Percentiles rank a stretch among this genome's conserved stretches.
These are phyloP conservation scores for Scelioninae gen. 2 DNA, from an alignment of 2,888 invertebrate species.

Conservation along the genomic window DNA sequence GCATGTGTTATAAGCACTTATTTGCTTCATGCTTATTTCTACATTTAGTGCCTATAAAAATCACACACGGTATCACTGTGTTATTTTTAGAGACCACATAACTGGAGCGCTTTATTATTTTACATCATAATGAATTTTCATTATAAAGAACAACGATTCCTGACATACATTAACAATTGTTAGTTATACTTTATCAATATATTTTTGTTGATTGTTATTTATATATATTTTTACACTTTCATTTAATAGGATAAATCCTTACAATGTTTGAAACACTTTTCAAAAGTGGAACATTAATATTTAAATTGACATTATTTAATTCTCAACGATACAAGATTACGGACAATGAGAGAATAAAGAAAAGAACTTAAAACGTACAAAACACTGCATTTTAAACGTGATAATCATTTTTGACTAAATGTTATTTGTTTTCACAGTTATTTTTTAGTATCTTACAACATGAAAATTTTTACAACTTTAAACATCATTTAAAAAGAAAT, in stretches of 20 bases:
- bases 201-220: neutral
- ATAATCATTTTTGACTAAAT: neutral
- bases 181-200: constrained; percentile 1
- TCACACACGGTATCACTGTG: constrained; percentile 17
- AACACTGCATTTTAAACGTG: too few species aligned
- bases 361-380: neutral
- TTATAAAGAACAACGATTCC: constrained; percentile 20
- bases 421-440: constrained; percentile 25
- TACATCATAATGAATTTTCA: constrained; percentile 10
- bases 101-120: constrained; percentile 9
- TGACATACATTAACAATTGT: constrained; percentile 16
- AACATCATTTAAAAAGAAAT: constrained; percentile 9
- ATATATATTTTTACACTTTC: neutral
- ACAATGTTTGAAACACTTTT: constrained; percentile 15
- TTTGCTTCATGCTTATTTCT: constrained; percentile 7
- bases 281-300: constrained; percentile 15
- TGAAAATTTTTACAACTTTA: constrained; percentile 5
- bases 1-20: constrained; percentile 7
- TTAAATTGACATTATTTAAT: neutral
- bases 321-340: neutral
- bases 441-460: constrained; percentile 4
- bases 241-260: neutral
- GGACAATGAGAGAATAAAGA: neutral
- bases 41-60: constrained; percentile 22
- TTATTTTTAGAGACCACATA: constrained; percentile 32